Conservation (phyloP, 2,797 vertebrate genomes). For the Podarcis siculus region DNA sequence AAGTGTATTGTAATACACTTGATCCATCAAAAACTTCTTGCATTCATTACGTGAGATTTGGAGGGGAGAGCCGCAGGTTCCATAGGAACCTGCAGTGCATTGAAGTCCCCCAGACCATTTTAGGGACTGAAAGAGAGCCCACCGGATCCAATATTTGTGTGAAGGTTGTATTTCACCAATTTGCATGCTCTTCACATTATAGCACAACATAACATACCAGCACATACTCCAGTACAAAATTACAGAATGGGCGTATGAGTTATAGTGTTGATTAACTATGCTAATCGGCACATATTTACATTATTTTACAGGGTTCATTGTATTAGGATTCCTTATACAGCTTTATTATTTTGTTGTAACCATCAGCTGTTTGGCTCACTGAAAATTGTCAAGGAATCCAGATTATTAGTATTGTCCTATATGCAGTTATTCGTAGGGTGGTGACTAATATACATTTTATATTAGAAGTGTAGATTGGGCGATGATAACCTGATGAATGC, state of each 20-base stretch:
- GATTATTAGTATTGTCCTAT: slow-evolving; percentile 57
- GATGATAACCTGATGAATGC: slow-evolving; percentile 73
- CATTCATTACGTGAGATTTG: background rate
- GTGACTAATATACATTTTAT: slow-evolving; percentile 72
- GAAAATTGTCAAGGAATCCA: slow-evolving; percentile 2
- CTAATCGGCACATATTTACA: background rate
- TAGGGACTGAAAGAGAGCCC: background rate
- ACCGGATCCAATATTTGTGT: rapidly evolving
- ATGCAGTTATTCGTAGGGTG: slow-evolving; percentile 71
- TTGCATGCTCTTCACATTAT: background rate
- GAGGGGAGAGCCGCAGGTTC: background rate
- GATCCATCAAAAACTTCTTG: background rate
- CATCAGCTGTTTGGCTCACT: slow-evolving; percentile 56
- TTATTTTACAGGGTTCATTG: slow-evolving; percentile 56
- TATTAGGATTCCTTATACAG: slow-evolving; percentile 47
- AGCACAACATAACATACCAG: slow-evolving; percentile 58
- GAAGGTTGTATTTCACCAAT: slow-evolving; percentile 13
- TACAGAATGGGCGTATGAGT: slow-evolving; percentile 19
- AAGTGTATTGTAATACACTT: background rate
- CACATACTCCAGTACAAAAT: slow-evolving; percentile 25
- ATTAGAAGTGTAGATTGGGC: slow-evolving; percentile 56
- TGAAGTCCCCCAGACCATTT: background rate
- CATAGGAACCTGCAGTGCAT: no score
- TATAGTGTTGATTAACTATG: slow-evolving; percentile 26
- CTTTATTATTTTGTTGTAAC: slow-evolving; percentile 58